Conservation (phyloP, 2,797 vertebrate genomes). For the Lithobates pipiens region DNA sequence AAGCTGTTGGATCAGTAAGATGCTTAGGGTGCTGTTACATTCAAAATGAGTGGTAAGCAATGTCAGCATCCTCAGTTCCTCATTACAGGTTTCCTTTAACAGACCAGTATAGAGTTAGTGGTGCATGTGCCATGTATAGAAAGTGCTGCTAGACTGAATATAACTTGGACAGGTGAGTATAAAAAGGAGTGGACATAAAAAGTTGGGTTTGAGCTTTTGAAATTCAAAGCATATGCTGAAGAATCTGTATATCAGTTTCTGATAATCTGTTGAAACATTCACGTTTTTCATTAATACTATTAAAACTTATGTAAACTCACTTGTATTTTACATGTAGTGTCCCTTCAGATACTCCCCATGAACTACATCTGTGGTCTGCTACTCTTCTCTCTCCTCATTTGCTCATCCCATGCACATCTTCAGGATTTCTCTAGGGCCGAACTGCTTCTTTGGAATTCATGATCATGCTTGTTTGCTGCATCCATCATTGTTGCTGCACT, state of each 20-base stretch:
- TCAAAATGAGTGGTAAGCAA: neutral
- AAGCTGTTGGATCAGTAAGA: no score
- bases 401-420: slow-evolving; percentile 42
- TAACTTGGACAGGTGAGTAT: no score
- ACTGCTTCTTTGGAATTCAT: slow-evolving; percentile 29
- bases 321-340: neutral
- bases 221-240: no score
- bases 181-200: no score
- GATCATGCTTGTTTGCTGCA: neutral
- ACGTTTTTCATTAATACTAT: neutral
- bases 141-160: no score
- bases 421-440: slow-evolving; percentile 25
- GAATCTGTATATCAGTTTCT: neutral
- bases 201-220: neutral
- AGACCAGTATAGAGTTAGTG: no score
- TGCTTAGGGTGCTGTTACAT: no score
- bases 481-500: slow-evolving; percentile 7
- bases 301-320: neutral
- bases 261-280: neutral
- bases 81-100: no score
- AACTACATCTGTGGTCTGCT: slow-evolving; percentile 21
- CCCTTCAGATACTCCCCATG: neutral
- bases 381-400: slow-evolving; percentile 62
- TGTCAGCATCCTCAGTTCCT: neutral
- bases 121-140: no score